Conservation (phyloP, 2,888 invertebrate species). For the Hofmannophila pseudospretella region DNA sequence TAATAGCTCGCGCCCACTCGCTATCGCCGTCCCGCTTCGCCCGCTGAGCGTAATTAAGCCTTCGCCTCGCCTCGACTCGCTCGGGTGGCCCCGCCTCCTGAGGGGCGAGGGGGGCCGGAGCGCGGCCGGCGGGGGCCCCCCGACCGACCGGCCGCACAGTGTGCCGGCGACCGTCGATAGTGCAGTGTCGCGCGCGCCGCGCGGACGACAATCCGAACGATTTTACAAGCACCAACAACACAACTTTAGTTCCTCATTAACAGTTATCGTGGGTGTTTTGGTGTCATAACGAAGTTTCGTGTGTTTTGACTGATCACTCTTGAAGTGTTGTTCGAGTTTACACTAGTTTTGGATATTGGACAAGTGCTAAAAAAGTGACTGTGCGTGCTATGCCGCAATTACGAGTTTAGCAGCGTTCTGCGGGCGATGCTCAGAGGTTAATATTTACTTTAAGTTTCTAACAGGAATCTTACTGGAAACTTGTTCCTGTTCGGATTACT, state of each 20-base stretch:
- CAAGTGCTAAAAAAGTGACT: conserved; percentile 71
- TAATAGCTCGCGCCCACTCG: conserved; percentile 81
- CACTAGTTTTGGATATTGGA: conserved; percentile 65
- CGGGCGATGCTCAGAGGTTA: conserved; percentile 77
- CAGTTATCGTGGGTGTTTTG: conserved; percentile 67
- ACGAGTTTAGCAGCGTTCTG: conserved; percentile 68
- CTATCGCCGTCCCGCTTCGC: conserved; percentile 72
- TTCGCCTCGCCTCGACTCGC: conserved; percentile 73
- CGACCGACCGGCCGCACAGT: conserved; percentile 60
- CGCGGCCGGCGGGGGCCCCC: conserved; percentile 16
- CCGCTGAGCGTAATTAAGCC: conserved; percentile 74
- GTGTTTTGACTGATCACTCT: conserved; percentile 64
- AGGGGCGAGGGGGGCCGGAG: conserved; percentile 29
- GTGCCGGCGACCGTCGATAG: conserved; percentile 73
- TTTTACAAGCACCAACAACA: conserved; percentile 56
- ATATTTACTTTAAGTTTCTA: conserved; percentile 52
- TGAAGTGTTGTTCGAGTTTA: conserved; percentile 58
- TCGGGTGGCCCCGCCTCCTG: conserved; percentile 56
- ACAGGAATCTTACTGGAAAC: conserved; percentile 31
- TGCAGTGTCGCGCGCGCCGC: conserved; percentile 61
- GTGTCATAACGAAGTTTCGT: conserved; percentile 55
- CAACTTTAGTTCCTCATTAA: conserved; percentile 67
- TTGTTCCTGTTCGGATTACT: conserved; percentile 5
- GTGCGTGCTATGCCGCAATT: conserved; percentile 71
- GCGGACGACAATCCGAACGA: conserved; percentile 54